Percentiles rank a stretch among this genome's conserved stretches.
phyloP scores from a whole-genome alignment of 92 coral and sea anemone species.

The Heliopora coerulea region DNA sequence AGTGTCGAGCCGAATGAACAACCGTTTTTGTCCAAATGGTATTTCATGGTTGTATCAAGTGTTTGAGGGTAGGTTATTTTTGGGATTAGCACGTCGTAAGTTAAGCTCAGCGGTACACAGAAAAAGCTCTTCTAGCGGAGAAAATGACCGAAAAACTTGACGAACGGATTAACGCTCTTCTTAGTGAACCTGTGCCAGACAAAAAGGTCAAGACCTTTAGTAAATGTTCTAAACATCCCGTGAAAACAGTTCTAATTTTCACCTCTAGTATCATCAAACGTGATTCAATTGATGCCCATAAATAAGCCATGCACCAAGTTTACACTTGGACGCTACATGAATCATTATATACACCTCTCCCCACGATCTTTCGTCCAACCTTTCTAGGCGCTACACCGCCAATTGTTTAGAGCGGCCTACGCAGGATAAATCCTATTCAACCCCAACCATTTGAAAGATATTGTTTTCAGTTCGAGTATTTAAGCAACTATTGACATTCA shows the following conservation, averaged over 20 bases:
- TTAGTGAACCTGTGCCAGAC: conserved; percentile 28
- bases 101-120: conserved; percentile 27
- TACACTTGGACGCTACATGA: too few relatives aligned
- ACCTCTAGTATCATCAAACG: background rate
- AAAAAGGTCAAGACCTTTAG: conserved; percentile 28
- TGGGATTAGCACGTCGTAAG: conserved; percentile 29
- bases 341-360: too few relatives aligned
- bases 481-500: conserved; percentile 25
- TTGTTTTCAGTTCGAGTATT: conserved; percentile 24
- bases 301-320: too few relatives aligned
- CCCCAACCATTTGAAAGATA: conserved; percentile 20
- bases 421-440: conserved; percentile 20
- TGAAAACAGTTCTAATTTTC: background rate
- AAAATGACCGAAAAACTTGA: conserved; percentile 18
- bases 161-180: conserved; percentile 22
- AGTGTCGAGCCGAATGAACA: too few relatives aligned
- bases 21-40: background rate
- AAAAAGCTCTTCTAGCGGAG: background rate
- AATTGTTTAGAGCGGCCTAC: conserved; percentile 13
- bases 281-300: background rate
- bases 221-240: background rate
- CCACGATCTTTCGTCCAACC: too few relatives aligned
- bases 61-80: background rate
- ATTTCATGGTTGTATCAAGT: background rate
- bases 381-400: too few relatives aligned